These are phyloP conservation scores for Paradisaea rubra DNA, from an alignment of 2,113 vertebrate species.

Conservation along the genomic window DNA sequence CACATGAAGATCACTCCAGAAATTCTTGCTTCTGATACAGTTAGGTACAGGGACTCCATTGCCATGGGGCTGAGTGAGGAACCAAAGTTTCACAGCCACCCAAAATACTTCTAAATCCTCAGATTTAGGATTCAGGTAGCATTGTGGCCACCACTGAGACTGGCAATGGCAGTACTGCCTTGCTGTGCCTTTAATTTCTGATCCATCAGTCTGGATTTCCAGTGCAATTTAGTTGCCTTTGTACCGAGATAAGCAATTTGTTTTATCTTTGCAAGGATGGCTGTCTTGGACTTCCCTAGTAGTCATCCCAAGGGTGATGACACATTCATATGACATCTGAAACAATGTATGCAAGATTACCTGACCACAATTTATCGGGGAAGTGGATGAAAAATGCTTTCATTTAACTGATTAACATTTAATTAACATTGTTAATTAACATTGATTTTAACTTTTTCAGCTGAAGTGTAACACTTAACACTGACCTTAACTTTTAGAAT, in stretches of 20 bases:
- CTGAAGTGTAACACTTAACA: conserved; percentile 73
- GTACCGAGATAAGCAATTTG: conserved; percentile 42
- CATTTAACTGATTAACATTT: conserved; percentile 78
- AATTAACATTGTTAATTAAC: conserved; percentile 79
- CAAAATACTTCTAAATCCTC: background rate
- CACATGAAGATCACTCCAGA: background rate
- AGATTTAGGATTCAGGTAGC: background rate
- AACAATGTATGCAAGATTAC: conserved; percentile 62
- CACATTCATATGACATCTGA: conserved; percentile 58
- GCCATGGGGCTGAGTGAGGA: background rate
- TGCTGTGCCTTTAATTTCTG: conserved; percentile 6
- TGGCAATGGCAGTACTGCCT: background rate
- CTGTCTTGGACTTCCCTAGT: conserved; percentile 28
- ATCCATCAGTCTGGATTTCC: conserved; percentile 13
- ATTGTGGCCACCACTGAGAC: background rate
- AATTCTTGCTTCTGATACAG: background rate
- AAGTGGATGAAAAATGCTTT: conserved; percentile 75
- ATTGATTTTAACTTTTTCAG: conserved; percentile 73
- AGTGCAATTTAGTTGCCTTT: conserved; percentile 15
- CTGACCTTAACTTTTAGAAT: conserved; percentile 75
- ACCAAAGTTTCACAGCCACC: background rate
- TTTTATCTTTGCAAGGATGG: conserved; percentile 38
- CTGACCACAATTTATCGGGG: conserved; percentile 64
- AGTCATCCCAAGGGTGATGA: conserved; percentile 6
- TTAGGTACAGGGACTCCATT: background rate